These are phyloP conservation scores for Austrolebias charrua DNA, from an alignment of 2,797 vertebrate genomes.

Conservation along the genomic window DNA sequence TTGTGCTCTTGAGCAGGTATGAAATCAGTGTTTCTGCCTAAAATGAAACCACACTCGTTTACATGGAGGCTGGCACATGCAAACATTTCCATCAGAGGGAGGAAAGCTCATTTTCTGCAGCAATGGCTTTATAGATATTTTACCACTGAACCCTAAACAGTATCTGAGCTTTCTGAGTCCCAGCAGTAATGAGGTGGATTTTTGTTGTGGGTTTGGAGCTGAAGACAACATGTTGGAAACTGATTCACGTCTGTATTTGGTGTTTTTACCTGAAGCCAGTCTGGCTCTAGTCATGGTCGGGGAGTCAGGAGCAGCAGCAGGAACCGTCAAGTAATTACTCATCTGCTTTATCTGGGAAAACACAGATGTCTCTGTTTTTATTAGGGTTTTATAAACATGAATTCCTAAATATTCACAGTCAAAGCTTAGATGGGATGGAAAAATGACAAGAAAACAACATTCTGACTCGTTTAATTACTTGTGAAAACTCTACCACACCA, in stretches of 20 bases:
- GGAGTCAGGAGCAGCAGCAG: slow-evolving; percentile 84
- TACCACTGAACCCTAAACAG: not conserved
- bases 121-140: slow-evolving; percentile 7
- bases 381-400: not conserved
- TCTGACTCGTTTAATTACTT: not conserved
- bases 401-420: not conserved
- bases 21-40: slow-evolving; percentile 73
- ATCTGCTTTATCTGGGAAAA: slow-evolving; percentile 76
- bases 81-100: slow-evolving; percentile 45
- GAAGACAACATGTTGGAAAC: slow-evolving; percentile 13
- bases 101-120: slow-evolving; percentile 36
- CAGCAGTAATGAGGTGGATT: not conserved
- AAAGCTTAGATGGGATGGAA: not conserved
- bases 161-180: not conserved
- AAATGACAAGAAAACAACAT: not conserved
- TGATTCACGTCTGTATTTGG: slow-evolving; percentile 8
- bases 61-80: slow-evolving; percentile 55
- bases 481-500: not conserved
- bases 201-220: slow-evolving; percentile 3
- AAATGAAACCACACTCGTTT: slow-evolving; percentile 74
- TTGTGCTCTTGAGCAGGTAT: slow-evolving; percentile 67
- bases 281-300: slow-evolving; percentile 89
- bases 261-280: slow-evolving; percentile 87
- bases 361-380: not conserved
- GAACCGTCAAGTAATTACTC: slow-evolving; percentile 92